Evolutionary conservation across 2,888 invertebrate species (phyloP).

Genomic region (Phragmatobia fuliginosa): DNA sequence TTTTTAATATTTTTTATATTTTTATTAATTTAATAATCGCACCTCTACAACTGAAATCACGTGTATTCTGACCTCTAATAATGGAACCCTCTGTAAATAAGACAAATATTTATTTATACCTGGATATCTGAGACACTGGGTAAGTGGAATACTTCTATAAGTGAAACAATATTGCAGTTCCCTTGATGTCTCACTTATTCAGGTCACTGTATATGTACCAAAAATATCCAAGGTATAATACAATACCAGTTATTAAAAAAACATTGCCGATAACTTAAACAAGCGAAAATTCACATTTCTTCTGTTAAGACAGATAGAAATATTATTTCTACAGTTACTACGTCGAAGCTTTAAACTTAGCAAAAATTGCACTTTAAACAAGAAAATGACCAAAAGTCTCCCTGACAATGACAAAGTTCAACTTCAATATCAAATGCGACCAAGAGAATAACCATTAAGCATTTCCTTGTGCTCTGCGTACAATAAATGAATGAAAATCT

Average conservation of each 20-base stretch:
- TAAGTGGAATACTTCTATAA: too few species aligned
- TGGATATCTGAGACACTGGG: too few species aligned
- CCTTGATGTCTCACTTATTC: too few species aligned
- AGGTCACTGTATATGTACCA: too few species aligned
- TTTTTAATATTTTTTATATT: too few species aligned
- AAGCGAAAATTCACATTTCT: background rate
- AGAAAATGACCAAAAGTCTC: conserved; percentile 63
- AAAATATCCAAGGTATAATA: background rate
- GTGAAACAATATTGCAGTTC: too few species aligned
- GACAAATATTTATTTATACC: too few species aligned
- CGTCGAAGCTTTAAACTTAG: conserved; percentile 58
- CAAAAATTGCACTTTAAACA: conserved; percentile 67
- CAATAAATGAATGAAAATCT: conserved; percentile 81
- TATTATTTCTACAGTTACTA: conserved; percentile 56
- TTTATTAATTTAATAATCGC: too few species aligned
- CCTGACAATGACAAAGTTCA: conserved; percentile 70
- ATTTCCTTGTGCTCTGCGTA: conserved; percentile 74
- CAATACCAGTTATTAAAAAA: background rate
- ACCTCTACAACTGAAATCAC: too few species aligned
- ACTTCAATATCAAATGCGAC: conserved; percentile 70
- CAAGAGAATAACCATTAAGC: conserved; percentile 77
- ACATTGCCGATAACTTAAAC: background rate
- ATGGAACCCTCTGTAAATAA: too few species aligned
- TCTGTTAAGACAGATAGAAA: conserved; percentile 34
- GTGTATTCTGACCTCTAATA: too few species aligned